Evolutionary conservation across 2,113 vertebrate genomes (phyloP).

Genomic region (Atrichornis clamosus): DNA sequence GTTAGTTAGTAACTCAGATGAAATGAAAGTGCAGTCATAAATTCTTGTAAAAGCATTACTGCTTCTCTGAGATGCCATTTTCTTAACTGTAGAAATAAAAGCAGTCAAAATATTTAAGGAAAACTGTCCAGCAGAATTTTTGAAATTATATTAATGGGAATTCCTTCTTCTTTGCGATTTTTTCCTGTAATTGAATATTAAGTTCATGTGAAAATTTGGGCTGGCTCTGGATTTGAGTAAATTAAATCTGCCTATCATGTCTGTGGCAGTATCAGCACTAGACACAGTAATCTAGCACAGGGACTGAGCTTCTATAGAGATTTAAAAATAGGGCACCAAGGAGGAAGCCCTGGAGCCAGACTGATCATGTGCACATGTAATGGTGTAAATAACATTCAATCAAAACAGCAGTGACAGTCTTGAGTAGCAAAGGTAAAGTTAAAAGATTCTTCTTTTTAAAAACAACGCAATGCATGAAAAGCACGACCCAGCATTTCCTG

Average conservation of each 20-base stretch:
- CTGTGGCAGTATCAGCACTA: not conserved
- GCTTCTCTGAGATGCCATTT: not conserved
- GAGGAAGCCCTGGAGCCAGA: not conserved
- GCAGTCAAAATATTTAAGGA: not conserved
- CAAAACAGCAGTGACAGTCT: not conserved
- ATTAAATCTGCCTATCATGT: not conserved
- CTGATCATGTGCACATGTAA: not conserved
- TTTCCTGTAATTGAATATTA: not conserved
- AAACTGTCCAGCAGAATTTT: not conserved
- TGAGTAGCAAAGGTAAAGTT: not conserved
- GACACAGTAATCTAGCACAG: not conserved
- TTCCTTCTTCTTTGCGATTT: not conserved
- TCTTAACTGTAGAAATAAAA: not conserved
- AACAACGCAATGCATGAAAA: not conserved
- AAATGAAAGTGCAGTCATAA: not conserved
- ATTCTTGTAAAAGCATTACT: not conserved
- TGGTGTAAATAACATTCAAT: not conserved
- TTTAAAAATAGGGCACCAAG: not conserved
- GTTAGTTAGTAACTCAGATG: not conserved
- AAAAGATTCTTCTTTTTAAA: not conserved
- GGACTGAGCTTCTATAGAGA: not conserved
- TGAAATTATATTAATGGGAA: not conserved
- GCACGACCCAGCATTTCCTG: not conserved
- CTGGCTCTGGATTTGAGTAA: not conserved
- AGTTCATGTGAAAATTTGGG: not conserved